A percentile compares a stretch with the other conserved stretches of the same genome.
Evolutionary conservation across 2,797 vertebrate species (phyloP).

Genomic region (Micrastur ruficollis): DNA sequence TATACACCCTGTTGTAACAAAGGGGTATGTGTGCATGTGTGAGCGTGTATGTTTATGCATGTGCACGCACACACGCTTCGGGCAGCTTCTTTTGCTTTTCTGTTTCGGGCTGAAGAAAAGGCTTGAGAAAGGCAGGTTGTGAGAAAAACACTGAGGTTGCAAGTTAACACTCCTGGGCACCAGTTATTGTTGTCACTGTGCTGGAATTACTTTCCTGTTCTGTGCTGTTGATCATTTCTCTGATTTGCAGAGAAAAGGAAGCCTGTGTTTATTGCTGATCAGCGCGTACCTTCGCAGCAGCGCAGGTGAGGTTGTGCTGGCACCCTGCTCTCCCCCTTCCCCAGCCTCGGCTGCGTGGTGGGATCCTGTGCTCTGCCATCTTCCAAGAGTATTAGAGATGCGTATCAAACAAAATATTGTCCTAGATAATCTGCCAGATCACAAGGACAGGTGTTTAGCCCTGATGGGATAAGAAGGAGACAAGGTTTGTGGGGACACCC

Average conservation of each 20-base stretch:
- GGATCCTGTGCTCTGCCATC: fast-evolving
- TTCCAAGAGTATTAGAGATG: not conserved
- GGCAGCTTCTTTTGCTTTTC: not conserved
- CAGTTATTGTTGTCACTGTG: not conserved
- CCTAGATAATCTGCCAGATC: not conserved
- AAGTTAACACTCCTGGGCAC: not conserved
- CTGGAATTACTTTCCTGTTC: not conserved
- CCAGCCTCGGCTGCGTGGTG: not conserved
- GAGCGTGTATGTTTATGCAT: not conserved
- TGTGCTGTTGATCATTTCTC: not conserved
- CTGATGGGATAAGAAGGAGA: not conserved
- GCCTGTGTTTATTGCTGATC: not conserved
- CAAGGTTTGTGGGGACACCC: not conserved
- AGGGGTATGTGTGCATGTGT: not conserved
- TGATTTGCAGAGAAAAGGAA: not conserved
- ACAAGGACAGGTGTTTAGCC: not conserved
- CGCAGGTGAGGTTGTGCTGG: not conserved
- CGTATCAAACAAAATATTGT: fast-evolving
- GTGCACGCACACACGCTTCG: not conserved
- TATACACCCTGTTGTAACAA: slow-evolving; percentile 31
- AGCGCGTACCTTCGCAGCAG: not conserved
- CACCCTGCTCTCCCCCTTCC: too few relatives aligned
- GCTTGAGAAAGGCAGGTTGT: not conserved
- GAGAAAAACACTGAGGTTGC: not conserved
- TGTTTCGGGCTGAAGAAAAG: not conserved